A percentile compares a stretch with the other conserved stretches of the same genome.
These are phyloP conservation scores for Macrotus californicus DNA, from an alignment of 2,113 vertebrate species.

Conservation along the genomic window DNA sequence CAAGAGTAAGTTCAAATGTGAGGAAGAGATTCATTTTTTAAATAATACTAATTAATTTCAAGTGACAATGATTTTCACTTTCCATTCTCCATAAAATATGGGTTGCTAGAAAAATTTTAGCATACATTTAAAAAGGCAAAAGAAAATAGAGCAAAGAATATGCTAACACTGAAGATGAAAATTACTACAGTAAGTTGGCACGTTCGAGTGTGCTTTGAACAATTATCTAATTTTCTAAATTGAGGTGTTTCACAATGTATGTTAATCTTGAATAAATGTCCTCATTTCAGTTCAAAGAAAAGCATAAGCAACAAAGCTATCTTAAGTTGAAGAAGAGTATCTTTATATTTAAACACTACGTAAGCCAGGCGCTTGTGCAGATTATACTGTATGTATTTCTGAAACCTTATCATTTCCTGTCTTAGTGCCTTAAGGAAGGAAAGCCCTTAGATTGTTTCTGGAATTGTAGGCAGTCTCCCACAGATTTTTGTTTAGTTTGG, in stretches of 20 bases:
- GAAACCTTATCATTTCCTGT: not conserved
- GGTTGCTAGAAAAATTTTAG: not conserved
- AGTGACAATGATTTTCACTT: constrained; percentile 7
- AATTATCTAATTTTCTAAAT: constrained; percentile 12
- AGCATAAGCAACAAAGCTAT: constrained; percentile 13
- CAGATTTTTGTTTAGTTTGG: not conserved
- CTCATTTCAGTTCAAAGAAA: constrained; percentile 28
- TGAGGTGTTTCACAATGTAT: not conserved
- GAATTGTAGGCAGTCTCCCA: not conserved
- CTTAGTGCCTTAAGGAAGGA: not conserved
- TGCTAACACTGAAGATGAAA: not conserved
- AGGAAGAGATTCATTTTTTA: not conserved
- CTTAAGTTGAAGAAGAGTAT: not conserved
- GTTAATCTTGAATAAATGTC: constrained; percentile 2
- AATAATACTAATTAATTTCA: not conserved
- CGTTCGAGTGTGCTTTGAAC: constrained; percentile 1
- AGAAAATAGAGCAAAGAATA: not conserved
- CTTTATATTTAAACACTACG: not conserved
- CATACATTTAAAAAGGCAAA: not conserved
- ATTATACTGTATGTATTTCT: not conserved
- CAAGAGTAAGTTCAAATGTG: not conserved
- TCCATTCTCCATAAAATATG: not conserved
- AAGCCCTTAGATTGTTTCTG: not conserved
- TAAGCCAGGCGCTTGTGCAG: not conserved
- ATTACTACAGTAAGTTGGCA: not conserved